Percentiles rank a stretch among this genome's conserved stretches.
phyloP scores from a whole-genome alignment of 2,888 invertebrate species.

The Orthosia gracilis region DNA sequence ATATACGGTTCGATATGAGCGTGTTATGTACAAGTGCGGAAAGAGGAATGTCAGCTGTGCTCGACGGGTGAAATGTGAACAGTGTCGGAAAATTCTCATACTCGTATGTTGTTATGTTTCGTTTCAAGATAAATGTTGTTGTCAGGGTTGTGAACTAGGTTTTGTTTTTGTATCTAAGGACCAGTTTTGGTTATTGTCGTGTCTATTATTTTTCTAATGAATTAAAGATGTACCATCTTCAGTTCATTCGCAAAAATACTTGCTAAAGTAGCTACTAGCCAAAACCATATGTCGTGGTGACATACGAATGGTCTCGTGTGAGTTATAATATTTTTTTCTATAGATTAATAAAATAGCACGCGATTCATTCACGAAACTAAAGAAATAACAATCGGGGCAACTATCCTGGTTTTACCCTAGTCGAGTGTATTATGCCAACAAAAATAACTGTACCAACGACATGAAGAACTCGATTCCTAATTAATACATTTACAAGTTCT shows the following conservation, averaged over 20 bases:
- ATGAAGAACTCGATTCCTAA: no score
- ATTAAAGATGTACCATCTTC: not conserved
- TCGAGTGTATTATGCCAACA: no score
- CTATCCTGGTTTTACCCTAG: no score
- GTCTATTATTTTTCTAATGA: not conserved
- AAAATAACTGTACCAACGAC: no score
- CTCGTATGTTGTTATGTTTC: slow-evolving; percentile 1
- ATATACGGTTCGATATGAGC: slow-evolving; percentile 9
- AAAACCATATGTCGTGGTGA: not conserved
- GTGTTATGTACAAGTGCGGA: slow-evolving; percentile 21
- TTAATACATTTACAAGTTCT: no score
- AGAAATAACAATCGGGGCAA: no score
- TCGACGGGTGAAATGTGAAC: slow-evolving; percentile 17
- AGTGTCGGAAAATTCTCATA: slow-evolving; percentile 20
- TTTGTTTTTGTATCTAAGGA: slow-evolving; percentile 1
- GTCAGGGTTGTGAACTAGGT: not conserved
- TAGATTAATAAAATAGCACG: no score
- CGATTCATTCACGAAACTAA: no score
- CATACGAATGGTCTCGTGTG: not conserved
- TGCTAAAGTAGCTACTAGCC: not conserved
- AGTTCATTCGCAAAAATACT: not conserved
- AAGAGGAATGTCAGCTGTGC: slow-evolving; percentile 37
- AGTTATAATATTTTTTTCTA: not conserved
- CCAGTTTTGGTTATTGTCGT: not conserved
- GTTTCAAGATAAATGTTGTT: slow-evolving; percentile 19